phyloP scores from a whole-genome alignment of 2,888 invertebrate genomes.

The Tuta absoluta region DNA sequence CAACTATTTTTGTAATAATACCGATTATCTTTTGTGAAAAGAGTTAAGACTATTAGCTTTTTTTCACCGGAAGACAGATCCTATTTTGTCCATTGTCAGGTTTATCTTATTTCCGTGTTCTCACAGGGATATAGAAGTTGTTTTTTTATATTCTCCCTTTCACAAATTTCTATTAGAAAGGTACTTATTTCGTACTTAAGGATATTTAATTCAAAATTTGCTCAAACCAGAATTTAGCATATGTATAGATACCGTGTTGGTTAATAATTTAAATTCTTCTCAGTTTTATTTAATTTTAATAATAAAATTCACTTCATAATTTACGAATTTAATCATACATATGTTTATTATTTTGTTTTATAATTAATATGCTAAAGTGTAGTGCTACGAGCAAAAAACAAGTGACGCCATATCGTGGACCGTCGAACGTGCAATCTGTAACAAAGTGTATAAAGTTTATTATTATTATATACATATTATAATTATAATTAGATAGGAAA shows the following conservation, averaged over 20 bases:
- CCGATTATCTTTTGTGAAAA: neutral
- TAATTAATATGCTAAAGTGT: neutral
- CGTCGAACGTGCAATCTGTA: conserved; percentile 75
- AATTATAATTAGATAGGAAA: conserved; percentile 71
- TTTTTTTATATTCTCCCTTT: conserved; percentile 2
- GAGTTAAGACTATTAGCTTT: neutral
- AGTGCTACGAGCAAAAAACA: neutral
- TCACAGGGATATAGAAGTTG: conserved; percentile 14
- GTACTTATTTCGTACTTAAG: neutral
- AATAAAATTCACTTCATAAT: neutral
- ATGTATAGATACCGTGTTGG: neutral
- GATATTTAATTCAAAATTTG: neutral
- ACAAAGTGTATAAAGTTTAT: conserved; percentile 70
- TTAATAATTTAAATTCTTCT: neutral
- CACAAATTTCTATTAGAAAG: neutral
- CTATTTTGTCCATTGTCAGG: conserved; percentile 10
- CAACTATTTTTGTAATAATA: no score
- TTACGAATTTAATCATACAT: neutral
- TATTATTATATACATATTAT: conserved; percentile 62
- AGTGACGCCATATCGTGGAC: conserved; percentile 70
- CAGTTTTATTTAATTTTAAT: neutral
- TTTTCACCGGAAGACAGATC: conserved; percentile 21
- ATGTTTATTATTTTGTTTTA: neutral
- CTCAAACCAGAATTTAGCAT: neutral
- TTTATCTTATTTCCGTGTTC: conserved; percentile 26